Percentiles rank a stretch among this genome's conserved stretches.
Conservation (phyloP, 35 echinoderm and acorn worm species). For the Ophiothrix spiculata region DNA sequence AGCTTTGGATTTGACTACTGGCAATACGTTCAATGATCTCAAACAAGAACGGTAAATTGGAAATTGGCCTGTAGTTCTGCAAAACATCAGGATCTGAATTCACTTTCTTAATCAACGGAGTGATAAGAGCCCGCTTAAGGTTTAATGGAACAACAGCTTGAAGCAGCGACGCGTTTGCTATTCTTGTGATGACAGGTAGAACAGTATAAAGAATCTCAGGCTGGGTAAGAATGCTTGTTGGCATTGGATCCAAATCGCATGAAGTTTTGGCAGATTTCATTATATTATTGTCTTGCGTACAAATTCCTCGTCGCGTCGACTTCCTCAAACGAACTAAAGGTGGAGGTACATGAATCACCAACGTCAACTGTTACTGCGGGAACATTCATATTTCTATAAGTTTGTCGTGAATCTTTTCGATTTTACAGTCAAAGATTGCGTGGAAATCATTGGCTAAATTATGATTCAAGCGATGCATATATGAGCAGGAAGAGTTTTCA, state of each 20-base stretch:
- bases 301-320: neutral
- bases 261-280: neutral
- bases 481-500: conserved; percentile 13
- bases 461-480: too few relatives aligned
- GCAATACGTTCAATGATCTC: conserved; percentile 9
- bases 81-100: neutral
- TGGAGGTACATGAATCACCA: neutral
- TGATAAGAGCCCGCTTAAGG: conserved; percentile 7
- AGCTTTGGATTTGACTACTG: conserved; percentile 26
- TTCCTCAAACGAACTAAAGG: neutral
- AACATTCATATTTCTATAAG: neutral
- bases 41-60: neutral
- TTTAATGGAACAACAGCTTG: neutral
- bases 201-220: neutral
- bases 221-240: neutral
- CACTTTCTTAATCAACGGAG: conserved; percentile 14
- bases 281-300: neutral
- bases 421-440: conserved; percentile 1
- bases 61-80: conserved; percentile 8
- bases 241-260: conserved; percentile 1
- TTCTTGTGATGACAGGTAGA: neutral
- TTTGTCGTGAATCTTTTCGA: neutral
- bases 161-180: neutral
- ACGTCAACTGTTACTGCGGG: neutral
- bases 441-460: neutral